phyloP scores from a whole-genome alignment of 1,140 invertebrate species.

The Drosophila pandora region DNA sequence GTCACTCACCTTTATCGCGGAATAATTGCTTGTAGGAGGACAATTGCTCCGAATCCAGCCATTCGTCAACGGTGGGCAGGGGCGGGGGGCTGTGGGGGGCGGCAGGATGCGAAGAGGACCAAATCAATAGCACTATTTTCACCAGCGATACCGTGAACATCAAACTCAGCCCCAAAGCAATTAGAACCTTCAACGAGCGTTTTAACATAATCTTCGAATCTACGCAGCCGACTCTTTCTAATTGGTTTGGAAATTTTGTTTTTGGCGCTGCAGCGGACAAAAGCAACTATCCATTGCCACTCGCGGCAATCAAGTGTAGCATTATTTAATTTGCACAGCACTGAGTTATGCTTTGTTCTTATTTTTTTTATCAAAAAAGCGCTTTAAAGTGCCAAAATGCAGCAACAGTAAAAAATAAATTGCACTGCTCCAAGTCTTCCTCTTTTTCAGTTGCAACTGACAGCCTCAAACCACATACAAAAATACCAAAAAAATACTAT shows the following conservation, averaged over 20 bases:
- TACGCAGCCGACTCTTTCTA: slow-evolving; percentile 23
- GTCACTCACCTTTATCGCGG: slow-evolving; percentile 87
- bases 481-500: neutral
- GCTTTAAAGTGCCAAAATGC: slow-evolving; percentile 19
- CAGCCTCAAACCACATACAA: neutral
- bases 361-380: neutral
- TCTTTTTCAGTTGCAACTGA: neutral
- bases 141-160: slow-evolving; percentile 82
- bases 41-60: slow-evolving; percentile 89
- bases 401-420: slow-evolving; percentile 41
- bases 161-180: slow-evolving; percentile 78
- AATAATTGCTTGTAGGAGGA: slow-evolving; percentile 88
- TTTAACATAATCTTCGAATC: slow-evolving; percentile 69
- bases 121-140: slow-evolving; percentile 81
- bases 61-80: slow-evolving; percentile 86
- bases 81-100: slow-evolving; percentile 29
- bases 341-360: neutral
- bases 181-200: slow-evolving; percentile 69
- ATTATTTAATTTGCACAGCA: slow-evolving; percentile 10
- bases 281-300: slow-evolving; percentile 8
- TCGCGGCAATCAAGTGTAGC: slow-evolving; percentile 20
- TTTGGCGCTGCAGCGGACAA: slow-evolving; percentile 12
- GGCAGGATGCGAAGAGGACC: slow-evolving; percentile 61
- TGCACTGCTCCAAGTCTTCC: slow-evolving; percentile 16
- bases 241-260: slow-evolving; percentile 3